Percentiles rank a stretch among this genome's conserved stretches.
phyloP scores from a whole-genome alignment of 2,113 vertebrate species.

The Jacana jacana region DNA sequence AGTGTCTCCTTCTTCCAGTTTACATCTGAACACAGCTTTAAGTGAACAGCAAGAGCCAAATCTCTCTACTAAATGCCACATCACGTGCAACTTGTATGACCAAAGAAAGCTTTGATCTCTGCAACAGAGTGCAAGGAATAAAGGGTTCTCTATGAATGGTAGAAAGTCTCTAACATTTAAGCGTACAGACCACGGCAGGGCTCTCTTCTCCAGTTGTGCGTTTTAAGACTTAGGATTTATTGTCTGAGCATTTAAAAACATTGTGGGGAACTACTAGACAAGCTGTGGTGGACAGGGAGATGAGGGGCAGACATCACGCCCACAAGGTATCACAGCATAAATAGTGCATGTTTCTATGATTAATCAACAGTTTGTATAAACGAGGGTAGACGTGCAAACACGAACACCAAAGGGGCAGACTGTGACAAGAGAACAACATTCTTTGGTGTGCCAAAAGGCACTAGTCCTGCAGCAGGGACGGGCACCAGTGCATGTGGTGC shows the following conservation, averaged over 20 bases:
- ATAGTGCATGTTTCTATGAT: not conserved
- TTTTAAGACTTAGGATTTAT: not conserved
- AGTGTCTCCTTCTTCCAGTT: not conserved
- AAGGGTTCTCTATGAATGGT: not conserved
- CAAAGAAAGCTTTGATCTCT: not conserved
- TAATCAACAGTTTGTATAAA: not conserved
- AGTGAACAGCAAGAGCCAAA: not conserved
- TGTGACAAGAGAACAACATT: not conserved
- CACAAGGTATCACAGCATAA: not conserved
- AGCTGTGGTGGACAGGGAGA: not conserved
- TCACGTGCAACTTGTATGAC: not conserved
- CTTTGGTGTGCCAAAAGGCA: not conserved
- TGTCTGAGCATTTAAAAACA: not conserved
- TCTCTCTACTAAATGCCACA: not conserved
- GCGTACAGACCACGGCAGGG: accelerated
- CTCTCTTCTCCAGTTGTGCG: not conserved
- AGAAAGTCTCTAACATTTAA: not conserved
- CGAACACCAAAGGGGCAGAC: not conserved
- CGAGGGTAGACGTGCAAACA: not conserved
- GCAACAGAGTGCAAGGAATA: not conserved
- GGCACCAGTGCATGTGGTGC: not conserved
- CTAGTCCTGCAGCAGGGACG: not conserved
- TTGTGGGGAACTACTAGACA: not conserved
- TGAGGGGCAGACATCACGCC: accelerated
- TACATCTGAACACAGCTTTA: not conserved